A percentile compares a stretch with the other conserved stretches of the same genome.
Conservation (phyloP, 2,113 vertebrate genomes). For the Caloenas nicobarica region DNA sequence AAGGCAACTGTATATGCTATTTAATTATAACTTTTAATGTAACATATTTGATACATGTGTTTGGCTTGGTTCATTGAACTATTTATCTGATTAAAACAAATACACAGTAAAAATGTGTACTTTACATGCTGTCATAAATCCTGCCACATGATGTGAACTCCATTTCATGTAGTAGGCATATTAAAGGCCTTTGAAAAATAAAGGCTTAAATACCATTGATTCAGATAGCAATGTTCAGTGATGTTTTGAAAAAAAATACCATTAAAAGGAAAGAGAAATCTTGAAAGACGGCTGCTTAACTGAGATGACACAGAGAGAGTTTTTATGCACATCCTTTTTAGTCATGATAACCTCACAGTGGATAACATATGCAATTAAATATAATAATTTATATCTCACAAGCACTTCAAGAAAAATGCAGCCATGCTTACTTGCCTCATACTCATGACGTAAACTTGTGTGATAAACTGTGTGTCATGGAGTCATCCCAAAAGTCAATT, state of each 20-base stretch:
- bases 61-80: background rate
- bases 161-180: background rate
- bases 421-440: background rate
- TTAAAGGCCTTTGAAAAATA: background rate
- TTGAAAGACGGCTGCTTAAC: background rate
- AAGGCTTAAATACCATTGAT: background rate
- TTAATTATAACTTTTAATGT: background rate
- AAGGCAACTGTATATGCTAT: background rate
- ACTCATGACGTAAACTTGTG: background rate
- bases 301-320: background rate
- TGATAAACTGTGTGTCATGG: background rate
- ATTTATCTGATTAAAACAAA: background rate
- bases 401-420: background rate
- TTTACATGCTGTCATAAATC: background rate
- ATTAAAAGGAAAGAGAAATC: background rate
- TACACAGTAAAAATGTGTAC: accelerated
- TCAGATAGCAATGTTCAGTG: background rate
- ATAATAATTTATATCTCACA: background rate
- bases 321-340: background rate
- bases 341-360: background rate
- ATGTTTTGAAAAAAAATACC: background rate
- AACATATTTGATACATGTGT: background rate
- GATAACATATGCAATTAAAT: background rate
- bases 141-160: background rate
- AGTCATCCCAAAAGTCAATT: too few relatives aligned